Percentiles rank a stretch among this genome's conserved stretches.
phyloP scores from a whole-genome alignment of 2,113 vertebrate genomes.

The Pollachius pollachius region DNA sequence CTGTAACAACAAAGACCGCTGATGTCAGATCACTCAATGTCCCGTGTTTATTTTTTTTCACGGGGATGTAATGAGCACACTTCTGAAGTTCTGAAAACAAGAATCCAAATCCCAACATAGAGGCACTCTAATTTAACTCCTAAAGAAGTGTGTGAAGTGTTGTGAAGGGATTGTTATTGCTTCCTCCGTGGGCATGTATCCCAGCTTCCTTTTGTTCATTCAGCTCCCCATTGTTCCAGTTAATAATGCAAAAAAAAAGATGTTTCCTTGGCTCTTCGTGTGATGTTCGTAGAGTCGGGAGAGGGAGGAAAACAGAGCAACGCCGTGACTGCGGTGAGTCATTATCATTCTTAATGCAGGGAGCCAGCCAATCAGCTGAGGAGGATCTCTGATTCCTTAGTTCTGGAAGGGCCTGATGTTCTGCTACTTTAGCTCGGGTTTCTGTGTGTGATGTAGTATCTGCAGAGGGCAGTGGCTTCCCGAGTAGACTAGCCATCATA shows the following conservation, averaged over 20 bases:
- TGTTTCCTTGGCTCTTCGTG: too few relatives aligned
- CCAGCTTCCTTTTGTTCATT: slow-evolving; percentile 12
- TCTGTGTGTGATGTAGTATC: slow-evolving; percentile 6
- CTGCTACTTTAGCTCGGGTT: not conserved
- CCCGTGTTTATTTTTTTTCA: slow-evolving; percentile 53
- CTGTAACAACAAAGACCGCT: slow-evolving; percentile 73
- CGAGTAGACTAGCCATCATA: too few relatives aligned
- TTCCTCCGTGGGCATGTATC: slow-evolving; percentile 28
- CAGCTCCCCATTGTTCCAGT: too few relatives aligned
- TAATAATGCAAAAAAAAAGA: too few relatives aligned
- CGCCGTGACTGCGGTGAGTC: too few relatives aligned
- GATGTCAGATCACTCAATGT: slow-evolving; percentile 67
- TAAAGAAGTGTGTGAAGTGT: slow-evolving; percentile 10
- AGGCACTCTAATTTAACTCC: slow-evolving; percentile 62
- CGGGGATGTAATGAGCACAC: slow-evolving; percentile 61
- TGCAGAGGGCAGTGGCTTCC: too few relatives aligned
- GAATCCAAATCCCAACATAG: slow-evolving; percentile 59
- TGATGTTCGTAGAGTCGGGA: too few relatives aligned
- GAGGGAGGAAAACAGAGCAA: too few relatives aligned
- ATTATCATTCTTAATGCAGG: too few relatives aligned
- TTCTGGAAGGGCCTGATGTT: too few relatives aligned
- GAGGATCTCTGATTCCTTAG: too few relatives aligned
- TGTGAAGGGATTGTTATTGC: slow-evolving; percentile 38
- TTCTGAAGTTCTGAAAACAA: slow-evolving; percentile 66
- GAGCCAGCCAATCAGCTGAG: too few relatives aligned